A percentile compares a stretch with the other conserved stretches of the same genome.
Conservation (phyloP, 2,113 vertebrate species). For the Pagrus major region DNA sequence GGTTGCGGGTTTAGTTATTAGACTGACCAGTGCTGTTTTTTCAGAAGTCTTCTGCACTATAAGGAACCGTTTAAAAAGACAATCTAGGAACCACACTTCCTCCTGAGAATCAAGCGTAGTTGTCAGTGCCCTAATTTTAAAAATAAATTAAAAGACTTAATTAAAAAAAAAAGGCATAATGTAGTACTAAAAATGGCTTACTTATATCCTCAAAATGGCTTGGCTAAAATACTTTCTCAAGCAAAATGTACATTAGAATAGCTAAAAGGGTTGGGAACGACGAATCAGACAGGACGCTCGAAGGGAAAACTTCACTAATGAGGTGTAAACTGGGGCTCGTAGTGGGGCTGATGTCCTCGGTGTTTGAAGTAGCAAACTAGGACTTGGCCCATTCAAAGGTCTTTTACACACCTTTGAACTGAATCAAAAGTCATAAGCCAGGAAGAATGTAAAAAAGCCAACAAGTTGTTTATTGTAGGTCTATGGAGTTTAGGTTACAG, state of each 20-base stretch:
- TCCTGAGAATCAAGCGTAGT: constrained; percentile 37
- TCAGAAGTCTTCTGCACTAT: constrained; percentile 55
- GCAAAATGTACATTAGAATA: constrained; percentile 30
- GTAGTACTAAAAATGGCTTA: constrained; percentile 64
- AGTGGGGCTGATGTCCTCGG: constrained; percentile 28
- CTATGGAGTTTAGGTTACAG: constrained; percentile 82
- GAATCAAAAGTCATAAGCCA: constrained; percentile 81
- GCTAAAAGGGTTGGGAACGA: constrained; percentile 10
- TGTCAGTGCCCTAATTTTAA: constrained; percentile 12
- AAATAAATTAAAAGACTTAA: constrained; percentile 14
- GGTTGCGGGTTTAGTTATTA: neutral
- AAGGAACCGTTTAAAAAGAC: constrained; percentile 31
- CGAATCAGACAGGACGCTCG: constrained; percentile 24
- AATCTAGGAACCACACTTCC: constrained; percentile 10
- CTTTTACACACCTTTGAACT: constrained; percentile 79
- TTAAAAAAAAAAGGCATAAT: neutral
- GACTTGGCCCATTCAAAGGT: constrained; percentile 76
- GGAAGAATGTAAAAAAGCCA: constrained; percentile 82
- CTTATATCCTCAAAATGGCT: constrained; percentile 55
- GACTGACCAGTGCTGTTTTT: constrained; percentile 16
- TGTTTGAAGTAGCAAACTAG: constrained; percentile 64
- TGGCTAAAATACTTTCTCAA: constrained; percentile 37
- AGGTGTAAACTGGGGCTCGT: constrained; percentile 28
- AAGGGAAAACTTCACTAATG: constrained; percentile 24
- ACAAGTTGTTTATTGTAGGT: constrained; percentile 84